Base-by-base conservation (phyloP, 2,888 invertebrate genomes). In the Cosmopolites sordidus region DNA sequence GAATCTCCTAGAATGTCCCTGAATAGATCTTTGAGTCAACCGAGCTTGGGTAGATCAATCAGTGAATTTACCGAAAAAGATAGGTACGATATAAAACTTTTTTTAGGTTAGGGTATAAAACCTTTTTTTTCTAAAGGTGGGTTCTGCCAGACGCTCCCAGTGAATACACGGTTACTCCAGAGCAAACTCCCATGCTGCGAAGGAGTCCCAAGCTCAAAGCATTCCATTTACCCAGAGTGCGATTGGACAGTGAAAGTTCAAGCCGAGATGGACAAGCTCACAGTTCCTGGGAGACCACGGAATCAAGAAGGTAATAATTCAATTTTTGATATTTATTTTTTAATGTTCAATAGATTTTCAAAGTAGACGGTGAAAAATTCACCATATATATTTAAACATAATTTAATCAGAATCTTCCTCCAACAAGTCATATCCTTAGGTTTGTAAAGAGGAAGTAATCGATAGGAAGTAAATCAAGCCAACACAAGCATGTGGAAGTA, bases 1-100 rank as follows among this genome's bases (percentile, higher is more conserved):
- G 52, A 56, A 17, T 56, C 52, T 8, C 52, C 56, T 2, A 33
- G 15, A 5, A 78, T 82, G 60, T 86, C 87, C 0, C 76, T 90
- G 58, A 83, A 89, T 54, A 80, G 91, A 51, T 89, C 90, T 0
- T 78, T 86, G 37, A 89, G 89, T 65, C 91, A 91, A 72, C 91
- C 91, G 0, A 91, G 91, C 16, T 74, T 92, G 56, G 92, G 91
- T 3, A 80, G 92, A 48, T 91, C 91, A 0, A 87, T 86, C 9
- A 87, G 88, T 22, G 92, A 92, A 69, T 89, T 91, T 68, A 86
- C 90, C 38, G 91, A 91, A 66, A 83, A 42, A 42, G 58, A 89
- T 88, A 48, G 55, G 55, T 55, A 39, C 33, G n/a, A n/a, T n/a
- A n/a, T n/a, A n/a, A n/a, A n/a, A n/a, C n/a, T n/a, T n/a, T n/a